These are phyloP conservation scores for Xylocampa areola DNA, from an alignment of 2,888 invertebrate genomes.

Conservation along the genomic window DNA sequence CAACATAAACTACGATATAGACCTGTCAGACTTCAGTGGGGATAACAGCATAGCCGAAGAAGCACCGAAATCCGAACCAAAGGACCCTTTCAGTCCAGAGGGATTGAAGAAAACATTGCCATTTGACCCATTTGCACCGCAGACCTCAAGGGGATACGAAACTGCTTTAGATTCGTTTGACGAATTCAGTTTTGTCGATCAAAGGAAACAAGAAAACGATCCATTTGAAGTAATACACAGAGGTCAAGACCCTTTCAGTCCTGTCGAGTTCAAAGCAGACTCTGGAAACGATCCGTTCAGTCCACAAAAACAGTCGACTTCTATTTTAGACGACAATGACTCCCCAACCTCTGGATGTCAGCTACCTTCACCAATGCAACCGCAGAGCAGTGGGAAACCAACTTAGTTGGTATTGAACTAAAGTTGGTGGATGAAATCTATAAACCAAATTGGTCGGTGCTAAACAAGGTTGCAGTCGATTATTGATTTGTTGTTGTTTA, in stretches of 20 bases:
- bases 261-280: slow-evolving; percentile 40
- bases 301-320: slow-evolving; percentile 62
- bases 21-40: slow-evolving; percentile 93
- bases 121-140: slow-evolving; percentile 88
- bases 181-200: slow-evolving; percentile 76
- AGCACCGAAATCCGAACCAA: slow-evolving; percentile 73
- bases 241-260: slow-evolving; percentile 64
- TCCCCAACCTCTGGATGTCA: slow-evolving; percentile 85
- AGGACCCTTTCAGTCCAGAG: slow-evolving; percentile 90
- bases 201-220: slow-evolving; percentile 65
- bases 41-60: slow-evolving; percentile 92
- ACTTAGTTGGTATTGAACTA: slow-evolving; percentile 51
- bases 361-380: slow-evolving; percentile 90
- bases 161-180: slow-evolving; percentile 75
- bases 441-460: slow-evolving; percentile 61
- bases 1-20: slow-evolving; percentile 94
- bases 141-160: slow-evolving; percentile 69
- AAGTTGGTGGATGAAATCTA: slow-evolving; percentile 37
- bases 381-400: slow-evolving; percentile 76
- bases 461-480: slow-evolving; percentile 51
- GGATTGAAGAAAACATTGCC: slow-evolving; percentile 70
- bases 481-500: slow-evolving; percentile 53
- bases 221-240: slow-evolving; percentile 80
- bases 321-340: slow-evolving; percentile 81
- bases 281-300: slow-evolving; percentile 52